Base-by-base conservation (phyloP, 2,797 vertebrate species). In the Centroberyx gerrardi region DNA sequence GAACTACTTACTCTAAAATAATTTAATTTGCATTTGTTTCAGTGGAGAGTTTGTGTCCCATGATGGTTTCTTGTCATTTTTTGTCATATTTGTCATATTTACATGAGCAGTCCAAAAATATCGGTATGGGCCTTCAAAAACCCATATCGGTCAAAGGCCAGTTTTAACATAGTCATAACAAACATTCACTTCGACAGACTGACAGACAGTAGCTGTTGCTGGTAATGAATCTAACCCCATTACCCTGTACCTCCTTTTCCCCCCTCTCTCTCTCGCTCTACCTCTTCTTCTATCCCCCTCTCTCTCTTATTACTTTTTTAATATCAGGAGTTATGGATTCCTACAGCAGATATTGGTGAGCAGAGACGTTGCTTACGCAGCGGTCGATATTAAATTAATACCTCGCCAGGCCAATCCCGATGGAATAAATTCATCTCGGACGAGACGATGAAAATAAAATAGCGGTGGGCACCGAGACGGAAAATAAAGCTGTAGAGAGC, bases 321-420 rank as follows among this genome's bases (percentile, higher is more conserved):
- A 91, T 92, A 92, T 88, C 82, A 61, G 71, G 75, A 88, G 78
- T 87, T 90, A 88, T 88, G 88, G 88, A 90, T 90, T 87, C 68
- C 53, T 78, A 73, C 67, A 3, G 71, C 75, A 76, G 86, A 87
- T 89, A 89, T 82, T 82, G 82, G 83, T 14, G 72, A 82, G 82
- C 74, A 44, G 84, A 90, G 86, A 88, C 88, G 83, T 5, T 31
- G 54, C 29, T 56, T 33, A 88, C 86, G 83, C 78, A 69, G 76
- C 71, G 58, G 80, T 82, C 81, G 64, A 84, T 91, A 83, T 90
- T 88, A 91, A 88, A 90, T 87, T 60, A 92, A 87, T 67, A 82
- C 80, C 85, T 86, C 81, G 8, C 56, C 62, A n/a, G 58, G 85
- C 69, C 71, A 53, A 74, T 87, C 78, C 86, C 85, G 0, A 46